Evolutionary conservation across 2,113 vertebrate species (phyloP).

Genomic region (Parotia lawesii): DNA sequence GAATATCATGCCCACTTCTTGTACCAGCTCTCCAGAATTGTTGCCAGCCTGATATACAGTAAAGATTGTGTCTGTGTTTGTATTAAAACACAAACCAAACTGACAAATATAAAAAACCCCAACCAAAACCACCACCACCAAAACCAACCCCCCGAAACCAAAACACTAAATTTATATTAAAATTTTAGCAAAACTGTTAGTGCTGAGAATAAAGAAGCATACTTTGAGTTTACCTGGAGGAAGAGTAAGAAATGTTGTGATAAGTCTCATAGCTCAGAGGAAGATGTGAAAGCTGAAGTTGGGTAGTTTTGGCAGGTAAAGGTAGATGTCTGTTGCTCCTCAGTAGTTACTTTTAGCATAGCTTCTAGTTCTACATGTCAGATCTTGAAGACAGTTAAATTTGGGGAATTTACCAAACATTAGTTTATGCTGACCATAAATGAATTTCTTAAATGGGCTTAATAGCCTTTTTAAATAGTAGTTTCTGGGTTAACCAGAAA

Average conservation of each 20-base stretch:
- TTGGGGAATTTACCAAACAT: neutral
- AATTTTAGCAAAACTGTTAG: neutral
- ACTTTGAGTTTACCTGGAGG: neutral
- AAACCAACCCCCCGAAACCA: accelerated
- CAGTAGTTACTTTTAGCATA: neutral
- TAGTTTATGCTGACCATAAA: neutral
- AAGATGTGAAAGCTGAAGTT: neutral
- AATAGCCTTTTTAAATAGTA: neutral
- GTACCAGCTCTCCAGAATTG: neutral
- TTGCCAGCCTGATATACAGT: neutral
- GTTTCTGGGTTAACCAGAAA: neutral
- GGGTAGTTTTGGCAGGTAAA: neutral
- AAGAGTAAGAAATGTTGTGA: neutral
- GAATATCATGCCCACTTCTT: neutral
- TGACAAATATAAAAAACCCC: neutral
- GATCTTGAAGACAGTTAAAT: neutral
- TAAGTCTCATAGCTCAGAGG: neutral
- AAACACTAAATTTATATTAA: neutral
- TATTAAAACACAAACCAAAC: neutral
- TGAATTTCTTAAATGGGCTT: neutral
- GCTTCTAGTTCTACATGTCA: neutral
- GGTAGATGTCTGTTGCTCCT: neutral
- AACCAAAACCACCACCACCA: neutral
- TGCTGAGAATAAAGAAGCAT: neutral
- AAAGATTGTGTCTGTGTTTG: neutral